Evolutionary conservation across 1,140 invertebrate species (phyloP).

Genomic region (Apis florea): DNA sequence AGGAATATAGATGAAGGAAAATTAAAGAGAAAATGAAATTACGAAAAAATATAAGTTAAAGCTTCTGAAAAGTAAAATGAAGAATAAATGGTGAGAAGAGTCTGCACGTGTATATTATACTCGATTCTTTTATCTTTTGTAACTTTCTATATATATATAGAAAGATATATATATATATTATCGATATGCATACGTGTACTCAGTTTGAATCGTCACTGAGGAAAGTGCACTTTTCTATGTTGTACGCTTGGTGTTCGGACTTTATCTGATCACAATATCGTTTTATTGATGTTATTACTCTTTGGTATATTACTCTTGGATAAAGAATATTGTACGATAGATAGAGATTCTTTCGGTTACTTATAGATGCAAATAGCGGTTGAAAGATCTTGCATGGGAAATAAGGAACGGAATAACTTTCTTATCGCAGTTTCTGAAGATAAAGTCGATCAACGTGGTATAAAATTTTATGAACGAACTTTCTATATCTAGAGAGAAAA

Average conservation of each 20-base stretch:
- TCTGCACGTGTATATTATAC: conserved; percentile 56
- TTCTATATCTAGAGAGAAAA: no score
- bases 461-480: no score
- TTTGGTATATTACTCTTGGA: background rate
- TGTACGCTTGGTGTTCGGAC: conserved; percentile 36
- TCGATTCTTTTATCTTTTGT: conserved; percentile 70
- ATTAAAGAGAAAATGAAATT: no score
- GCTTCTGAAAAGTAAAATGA: background rate
- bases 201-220: conserved; percentile 30
- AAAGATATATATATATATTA: conserved; percentile 48
- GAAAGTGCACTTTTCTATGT: conserved; percentile 63
- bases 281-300: background rate
- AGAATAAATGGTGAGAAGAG: background rate
- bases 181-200: conserved; percentile 47
- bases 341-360: background rate
- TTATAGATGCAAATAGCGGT: background rate
- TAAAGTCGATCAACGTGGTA: background rate
- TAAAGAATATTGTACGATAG: background rate
- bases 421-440: background rate
- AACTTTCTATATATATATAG: conserved; percentile 65
- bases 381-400: no score
- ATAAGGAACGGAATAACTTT: background rate
- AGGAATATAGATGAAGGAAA: background rate
- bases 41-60: background rate
- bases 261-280: conserved; percentile 22